Base-by-base conservation (phyloP, 1,140 invertebrate genomes). In the Phymorhynchus buccinoides region DNA sequence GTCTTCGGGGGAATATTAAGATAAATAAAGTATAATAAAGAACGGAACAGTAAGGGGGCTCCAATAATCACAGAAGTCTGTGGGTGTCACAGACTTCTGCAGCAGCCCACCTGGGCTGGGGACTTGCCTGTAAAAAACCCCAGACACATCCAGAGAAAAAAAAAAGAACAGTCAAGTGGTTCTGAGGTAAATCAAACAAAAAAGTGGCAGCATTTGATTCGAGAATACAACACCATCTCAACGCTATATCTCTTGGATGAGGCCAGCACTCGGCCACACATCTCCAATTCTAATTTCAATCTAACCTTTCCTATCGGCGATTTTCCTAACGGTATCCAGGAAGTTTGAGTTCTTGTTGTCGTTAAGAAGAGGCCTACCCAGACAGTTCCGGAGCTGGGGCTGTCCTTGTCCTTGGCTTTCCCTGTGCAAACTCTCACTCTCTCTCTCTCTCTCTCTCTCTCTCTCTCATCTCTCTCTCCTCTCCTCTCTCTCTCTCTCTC, bases 51-150 rank as follows among this genome's bases (percentile, higher is more conserved):
- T n/a, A n/a, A n/a, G 35, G 86, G 89, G 66, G 81, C 87, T 18
- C 89, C 89, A 52, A 90, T 88, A 32, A 90, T 87, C n/a, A 90
- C 88, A 22, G 89, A 90, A 16, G 89, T 48, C 22, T n/a, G n/a
- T n/a, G n/a, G n/a, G n/a, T n/a, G 89, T 85, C 68, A 85, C 82
- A 27, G 84, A 78, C 37, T 88, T 87, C 73, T 90, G 89, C 16
- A 90, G 68, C n/a, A n/a, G n/a, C n/a, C n/a, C n/a, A 90, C 88
- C 86, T 90, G 88, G 22, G 87, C 85, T 30, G 85, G 37, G 18
- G 39, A 52, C 48, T 87, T 87, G 30, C 75, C 86, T 56, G 71
- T 14, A 27, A 78, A 84, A 32, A 42, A n/a, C 37, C n/a, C n/a
- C n/a, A n/a, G n/a, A n/a, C n/a, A n/a, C n/a, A n/a, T n/a, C n/a